These are phyloP conservation scores for Ruditapes philippinarum DNA, from an alignment of 1,140 invertebrate genomes.

Conservation along the genomic window DNA sequence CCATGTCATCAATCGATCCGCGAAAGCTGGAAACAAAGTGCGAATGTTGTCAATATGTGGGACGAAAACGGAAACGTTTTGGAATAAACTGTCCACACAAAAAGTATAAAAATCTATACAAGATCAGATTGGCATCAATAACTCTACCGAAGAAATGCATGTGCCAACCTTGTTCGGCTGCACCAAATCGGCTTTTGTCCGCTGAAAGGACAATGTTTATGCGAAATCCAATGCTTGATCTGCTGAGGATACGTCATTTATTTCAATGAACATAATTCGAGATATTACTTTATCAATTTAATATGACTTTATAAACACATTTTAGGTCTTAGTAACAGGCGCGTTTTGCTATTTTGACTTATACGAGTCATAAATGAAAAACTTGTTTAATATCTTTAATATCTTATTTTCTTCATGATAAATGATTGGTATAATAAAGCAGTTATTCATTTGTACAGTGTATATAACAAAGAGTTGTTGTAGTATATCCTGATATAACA, in stretches of 20 bases:
- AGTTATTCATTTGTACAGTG: no score
- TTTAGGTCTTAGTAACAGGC: no score
- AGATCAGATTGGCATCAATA: not conserved
- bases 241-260: not conserved
- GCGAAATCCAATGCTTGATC: constrained; percentile 18
- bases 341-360: no score
- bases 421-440: no score
- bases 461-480: no score
- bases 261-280: no score
- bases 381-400: no score
- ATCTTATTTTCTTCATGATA: no score
- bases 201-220: constrained; percentile 46
- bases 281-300: no score
- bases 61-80: constrained; percentile 25
- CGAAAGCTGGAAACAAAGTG: constrained; percentile 31
- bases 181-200: constrained; percentile 3
- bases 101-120: constrained; percentile 1
- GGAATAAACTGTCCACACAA: constrained; percentile 23
- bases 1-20: constrained; percentile 4
- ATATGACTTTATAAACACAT: no score
- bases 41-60: constrained; percentile 50
- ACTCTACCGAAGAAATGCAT: constrained; percentile 28
- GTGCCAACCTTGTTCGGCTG: constrained; percentile 36
- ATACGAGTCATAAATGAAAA: no score
- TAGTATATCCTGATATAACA: no score